Conservation (phyloP, 1,140 invertebrate genomes). For the Aphelinus atriplicis region DNA sequence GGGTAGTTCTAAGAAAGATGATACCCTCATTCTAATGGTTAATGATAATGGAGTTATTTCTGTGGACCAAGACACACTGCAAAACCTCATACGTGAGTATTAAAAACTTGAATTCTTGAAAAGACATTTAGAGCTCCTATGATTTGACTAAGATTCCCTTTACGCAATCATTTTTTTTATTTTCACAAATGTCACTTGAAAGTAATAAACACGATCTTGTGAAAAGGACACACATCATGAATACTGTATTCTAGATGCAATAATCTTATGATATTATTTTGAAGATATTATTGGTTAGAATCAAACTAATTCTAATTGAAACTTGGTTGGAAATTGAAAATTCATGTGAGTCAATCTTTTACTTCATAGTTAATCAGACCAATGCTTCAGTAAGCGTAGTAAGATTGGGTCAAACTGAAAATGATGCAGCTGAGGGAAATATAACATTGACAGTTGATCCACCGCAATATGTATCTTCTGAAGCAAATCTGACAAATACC, state of each 20-base stretch:
- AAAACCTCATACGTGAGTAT: constrained; percentile 75
- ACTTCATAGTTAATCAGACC: constrained; percentile 62
- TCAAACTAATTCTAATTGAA: too few relatives aligned
- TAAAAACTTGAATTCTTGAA: too few relatives aligned
- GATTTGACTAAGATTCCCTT: too few relatives aligned
- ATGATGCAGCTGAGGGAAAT: constrained; percentile 56
- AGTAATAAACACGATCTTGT: too few relatives aligned
- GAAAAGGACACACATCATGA: too few relatives aligned
- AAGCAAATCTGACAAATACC: constrained; percentile 35
- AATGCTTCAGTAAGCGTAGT: constrained; percentile 66
- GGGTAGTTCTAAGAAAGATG: constrained; percentile 59
- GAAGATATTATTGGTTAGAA: too few relatives aligned
- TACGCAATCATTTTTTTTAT: too few relatives aligned
- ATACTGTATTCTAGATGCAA: too few relatives aligned
- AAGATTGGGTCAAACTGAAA: constrained; percentile 59
- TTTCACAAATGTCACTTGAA: too few relatives aligned
- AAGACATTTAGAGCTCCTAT: too few relatives aligned
- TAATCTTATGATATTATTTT: too few relatives aligned
- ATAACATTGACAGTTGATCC: constrained; percentile 63
- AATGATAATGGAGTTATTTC: constrained; percentile 78
- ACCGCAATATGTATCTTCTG: constrained; percentile 45
- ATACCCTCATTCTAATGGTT: constrained; percentile 75
- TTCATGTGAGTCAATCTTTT: background rate
- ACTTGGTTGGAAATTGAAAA: too few relatives aligned
- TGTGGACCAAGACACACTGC: constrained; percentile 76